Evolutionary conservation across 2,888 invertebrate genomes (phyloP), one percentile per base, ranked within the genome.

Genomic region (Mesorhabditis spiculigera): DNA sequence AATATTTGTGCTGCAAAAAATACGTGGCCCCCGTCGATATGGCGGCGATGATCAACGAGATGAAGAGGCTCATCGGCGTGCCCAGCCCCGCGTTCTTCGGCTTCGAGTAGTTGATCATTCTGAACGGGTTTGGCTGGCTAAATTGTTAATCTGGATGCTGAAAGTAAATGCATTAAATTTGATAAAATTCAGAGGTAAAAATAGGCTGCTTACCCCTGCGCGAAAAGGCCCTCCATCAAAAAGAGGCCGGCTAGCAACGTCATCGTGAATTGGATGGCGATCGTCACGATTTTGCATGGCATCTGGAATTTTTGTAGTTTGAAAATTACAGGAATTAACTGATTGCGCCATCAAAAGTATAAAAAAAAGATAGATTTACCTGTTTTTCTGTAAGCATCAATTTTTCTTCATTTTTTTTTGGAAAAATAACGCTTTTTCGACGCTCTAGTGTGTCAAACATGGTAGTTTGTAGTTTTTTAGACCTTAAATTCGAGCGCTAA

Each of bases 211-310:
- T 43, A 79, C 79, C 76, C 73, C 8, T 75, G 70, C n/a, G 79
- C 79, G 61, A 79, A 79, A 61, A 73, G 66, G 16, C 78, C 75
- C 41, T 79, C 79, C 16, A 76, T 73, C 4, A 79, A 65, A 50
- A 78, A 79, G 6, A 74, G 72, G 0, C 74, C 73, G 4, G 76
- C 72, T 13, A 73, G 69, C 6, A 78, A 63, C 4, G 70, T 73
- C 77, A 79, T 77, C 68, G 78, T 75, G 68, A 75, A 79, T 43
- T 79, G 78, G 58, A 70, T 73, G 16, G 45, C 62, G 28, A 78
- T 74, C 1, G 76, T 69, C 8, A 79, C 68, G 42, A 71, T 73
- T 44, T 75, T 76, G 66, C 79, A 79, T 45, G 71, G 50, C 43
- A 70, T 71, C 79, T 79, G 66, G 67, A 77, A 50, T 13, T 50